Base-by-base conservation (phyloP, 2,797 vertebrate genomes). In the Helarctos malayanus region DNA sequence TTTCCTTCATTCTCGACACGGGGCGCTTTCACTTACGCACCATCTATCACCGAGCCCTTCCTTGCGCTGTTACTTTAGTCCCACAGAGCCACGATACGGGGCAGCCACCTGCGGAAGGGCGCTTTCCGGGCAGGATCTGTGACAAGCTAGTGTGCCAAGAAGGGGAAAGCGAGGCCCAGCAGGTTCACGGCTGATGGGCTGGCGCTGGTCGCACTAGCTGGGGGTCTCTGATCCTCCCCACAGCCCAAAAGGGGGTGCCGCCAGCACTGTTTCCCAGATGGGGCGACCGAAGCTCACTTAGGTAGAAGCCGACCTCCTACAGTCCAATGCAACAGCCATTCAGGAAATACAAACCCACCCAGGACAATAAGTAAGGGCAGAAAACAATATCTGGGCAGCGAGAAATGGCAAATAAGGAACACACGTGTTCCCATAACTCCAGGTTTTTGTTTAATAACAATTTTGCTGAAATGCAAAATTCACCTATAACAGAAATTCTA, bases 21-120 rank as follows among this genome's bases (percentile, higher is more conserved):
- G 32, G 27, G 69, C 0, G 3, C 45, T 65, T 29, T 25, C 23
- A 12, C 68, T 13, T 19, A 23, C 7, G 10, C 14, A 4, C 63
- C 61, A 41, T 11, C 9, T 45, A 15, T 27, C 3, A 35, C 49
- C 45, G n/a, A 2, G 2, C 11, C 8, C 2, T 25, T 47, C 15
- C 23, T 19, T 8, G 3, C 1, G 1, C 14, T 16, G 11, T 18
- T 29, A 27, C 54, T 3, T 19, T 9, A 49, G 78, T 57, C 18
- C 76, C 25, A 16, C 19, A 32, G 3, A 3, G 35, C 13, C 10
- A 11, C 45, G 12, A 10, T 5, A 1, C 0, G 11, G 56, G 14
- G 7, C 1, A 3, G 27, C 57, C 12, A 35, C 2, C 19, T 41
- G 23, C 23, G 45, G 25, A 56, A 78, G 63, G 21, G 47, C 27